These are phyloP conservation scores for Scaptomyza cyrtandrae DNA, from an alignment of 2,888 invertebrate genomes.

Conservation along the genomic window DNA sequence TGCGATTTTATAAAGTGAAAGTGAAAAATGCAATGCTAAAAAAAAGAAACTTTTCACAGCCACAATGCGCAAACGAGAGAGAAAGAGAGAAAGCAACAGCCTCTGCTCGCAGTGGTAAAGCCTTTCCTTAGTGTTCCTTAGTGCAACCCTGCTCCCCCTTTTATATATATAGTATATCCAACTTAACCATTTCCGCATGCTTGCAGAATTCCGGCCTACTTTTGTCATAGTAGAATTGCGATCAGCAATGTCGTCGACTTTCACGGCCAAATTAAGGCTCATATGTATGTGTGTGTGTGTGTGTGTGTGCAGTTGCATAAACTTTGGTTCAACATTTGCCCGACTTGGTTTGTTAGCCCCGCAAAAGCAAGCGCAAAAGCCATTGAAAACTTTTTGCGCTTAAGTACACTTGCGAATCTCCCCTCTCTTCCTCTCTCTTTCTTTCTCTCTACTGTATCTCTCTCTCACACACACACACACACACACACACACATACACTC, in stretches of 20 bases:
- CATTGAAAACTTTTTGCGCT: constrained; percentile 73
- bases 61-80: neutral
- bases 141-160: too few relatives aligned
- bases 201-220: constrained; percentile 41
- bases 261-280: constrained; percentile 51
- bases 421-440: constrained; percentile 12
- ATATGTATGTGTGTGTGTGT: constrained; percentile 4
- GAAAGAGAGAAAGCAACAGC: constrained; percentile 12
- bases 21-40: constrained; percentile 52
- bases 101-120: too few relatives aligned
- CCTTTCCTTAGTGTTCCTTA: too few relatives aligned
- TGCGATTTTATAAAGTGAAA: constrained; percentile 54
- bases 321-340: constrained; percentile 47
- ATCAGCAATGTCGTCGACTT: constrained; percentile 40
- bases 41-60: constrained; percentile 23
- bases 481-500: constrained; percentile 2
- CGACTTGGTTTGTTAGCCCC: constrained; percentile 52
- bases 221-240: constrained; percentile 56
- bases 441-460: neutral
- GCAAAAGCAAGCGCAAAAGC: constrained; percentile 55
- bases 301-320: constrained; percentile 37
- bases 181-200: constrained; percentile 15
- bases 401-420: constrained; percentile 57
- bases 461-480: constrained; percentile 1
- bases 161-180: neutral